These are phyloP conservation scores for Caenorhabditis sp. DNA, from an alignment of 2,888 invertebrate genomes.

Conservation along the genomic window DNA sequence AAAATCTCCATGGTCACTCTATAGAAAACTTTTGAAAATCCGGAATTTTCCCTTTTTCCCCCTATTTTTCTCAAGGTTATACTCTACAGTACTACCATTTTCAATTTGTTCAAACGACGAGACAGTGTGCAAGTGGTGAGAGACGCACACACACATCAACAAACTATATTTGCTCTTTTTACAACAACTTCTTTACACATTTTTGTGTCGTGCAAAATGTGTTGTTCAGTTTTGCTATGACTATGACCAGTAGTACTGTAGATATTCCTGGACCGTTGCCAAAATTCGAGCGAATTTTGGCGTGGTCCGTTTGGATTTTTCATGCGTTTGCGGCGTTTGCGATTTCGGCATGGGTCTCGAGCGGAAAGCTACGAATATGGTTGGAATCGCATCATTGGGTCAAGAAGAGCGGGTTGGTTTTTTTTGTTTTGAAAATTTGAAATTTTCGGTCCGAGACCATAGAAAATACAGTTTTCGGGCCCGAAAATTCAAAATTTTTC, in stretches of 20 bases:
- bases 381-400: conserved; percentile 43
- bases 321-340: conserved; percentile 56
- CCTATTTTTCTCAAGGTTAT: no score
- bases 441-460: neutral
- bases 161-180: neutral
- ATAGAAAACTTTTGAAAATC: no score
- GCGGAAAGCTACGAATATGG: conserved; percentile 49
- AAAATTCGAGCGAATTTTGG: conserved; percentile 38
- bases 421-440: no score
- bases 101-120: neutral
- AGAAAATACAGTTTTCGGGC: no score
- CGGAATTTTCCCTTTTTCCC: no score
- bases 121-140: neutral
- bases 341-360: conserved; percentile 51
- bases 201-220: neutral
- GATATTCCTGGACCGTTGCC: conserved; percentile 17
- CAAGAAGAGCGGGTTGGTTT: conserved; percentile 23
- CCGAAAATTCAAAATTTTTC: no score
- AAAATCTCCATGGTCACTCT: no score
- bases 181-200: neutral
- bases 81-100: neutral
- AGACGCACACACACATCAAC: neutral
- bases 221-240: neutral
- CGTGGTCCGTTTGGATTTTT: conserved; percentile 54
- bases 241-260: neutral